These are phyloP conservation scores for Camponotus vicinus DNA, from an alignment of 1,140 invertebrate genomes.

Conservation along the genomic window DNA sequence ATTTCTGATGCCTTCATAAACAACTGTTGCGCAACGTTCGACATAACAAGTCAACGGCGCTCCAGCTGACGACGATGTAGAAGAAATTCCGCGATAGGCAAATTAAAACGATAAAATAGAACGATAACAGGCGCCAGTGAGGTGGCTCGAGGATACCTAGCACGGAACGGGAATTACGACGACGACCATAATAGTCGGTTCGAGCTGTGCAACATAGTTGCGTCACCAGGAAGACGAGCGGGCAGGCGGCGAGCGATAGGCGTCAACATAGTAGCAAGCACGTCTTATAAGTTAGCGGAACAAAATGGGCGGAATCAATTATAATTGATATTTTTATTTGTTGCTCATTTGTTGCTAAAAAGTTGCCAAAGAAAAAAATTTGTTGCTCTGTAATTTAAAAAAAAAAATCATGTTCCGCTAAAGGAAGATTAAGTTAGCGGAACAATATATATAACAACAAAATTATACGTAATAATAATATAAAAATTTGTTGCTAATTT, in stretches of 20 bases:
- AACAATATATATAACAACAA: no score
- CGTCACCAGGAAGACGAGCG: slow-evolving; percentile 57
- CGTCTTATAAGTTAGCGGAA: no score
- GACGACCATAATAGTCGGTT: slow-evolving; percentile 42
- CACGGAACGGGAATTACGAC: slow-evolving; percentile 15
- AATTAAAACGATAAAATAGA: slow-evolving; percentile 64
- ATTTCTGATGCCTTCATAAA: not conserved
- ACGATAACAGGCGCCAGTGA: slow-evolving; percentile 42
- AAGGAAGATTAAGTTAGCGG: no score
- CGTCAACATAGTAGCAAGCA: slow-evolving; percentile 27
- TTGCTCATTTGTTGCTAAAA: no score
- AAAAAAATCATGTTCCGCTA: no score
- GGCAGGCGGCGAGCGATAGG: slow-evolving; percentile 43
- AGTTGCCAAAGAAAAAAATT: no score
- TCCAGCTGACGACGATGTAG: not conserved
- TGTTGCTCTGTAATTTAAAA: no score
- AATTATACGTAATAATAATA: no score
- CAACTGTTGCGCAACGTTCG: slow-evolving; percentile 23
- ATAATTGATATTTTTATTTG: no score
- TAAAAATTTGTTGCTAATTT: no score
- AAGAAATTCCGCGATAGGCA: slow-evolving; percentile 40
- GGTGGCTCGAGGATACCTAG: slow-evolving; percentile 34
- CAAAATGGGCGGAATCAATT: no score
- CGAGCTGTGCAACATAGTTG: slow-evolving; percentile 57
- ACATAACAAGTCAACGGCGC: slow-evolving; percentile 19